These are phyloP conservation scores for Pocillopora meandrina DNA, from an alignment of 92 coral and sea anemone species.

Conservation along the genomic window DNA sequence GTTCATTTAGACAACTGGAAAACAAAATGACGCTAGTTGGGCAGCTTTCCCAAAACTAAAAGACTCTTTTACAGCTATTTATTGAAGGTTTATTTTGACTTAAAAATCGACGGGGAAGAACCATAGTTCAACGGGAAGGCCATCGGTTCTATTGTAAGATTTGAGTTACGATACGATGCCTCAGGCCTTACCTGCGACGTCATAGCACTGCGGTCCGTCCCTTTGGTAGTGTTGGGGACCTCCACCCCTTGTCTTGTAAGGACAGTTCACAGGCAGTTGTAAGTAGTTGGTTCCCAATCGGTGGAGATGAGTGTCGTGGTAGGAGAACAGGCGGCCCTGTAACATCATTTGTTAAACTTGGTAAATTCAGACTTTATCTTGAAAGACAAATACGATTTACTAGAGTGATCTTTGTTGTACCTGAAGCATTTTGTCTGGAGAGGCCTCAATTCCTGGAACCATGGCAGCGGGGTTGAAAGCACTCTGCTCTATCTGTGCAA, in stretches of 20 bases:
- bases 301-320: conserved; percentile 98
- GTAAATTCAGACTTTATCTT: no score
- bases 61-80: no score
- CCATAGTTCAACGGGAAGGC: no score
- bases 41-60: no score
- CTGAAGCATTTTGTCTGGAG: conserved; percentile 98
- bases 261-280: conserved; percentile 97
- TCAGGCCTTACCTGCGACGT: conserved; percentile 66
- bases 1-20: no score
- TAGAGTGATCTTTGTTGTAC: conserved; percentile 9
- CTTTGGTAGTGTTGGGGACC: conserved; percentile 81
- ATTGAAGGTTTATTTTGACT: no score
- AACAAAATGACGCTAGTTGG: no score
- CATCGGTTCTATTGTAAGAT: no score
- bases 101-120: no score
- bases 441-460: conserved; percentile 96
- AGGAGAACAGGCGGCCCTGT: conserved; percentile 98
- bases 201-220: conserved; percentile 97
- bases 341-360: no score
- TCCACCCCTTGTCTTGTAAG: conserved; percentile 67
- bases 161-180: no score
- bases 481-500: conserved; percentile 97
- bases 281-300: conserved; percentile 93
- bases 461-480: conserved; percentile 95
- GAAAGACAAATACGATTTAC: no score